Percentiles rank a stretch among this genome's conserved stretches.
These are phyloP conservation scores for Iguana delicatissima DNA, from an alignment of 2,797 vertebrate genomes.

Conservation along the genomic window DNA sequence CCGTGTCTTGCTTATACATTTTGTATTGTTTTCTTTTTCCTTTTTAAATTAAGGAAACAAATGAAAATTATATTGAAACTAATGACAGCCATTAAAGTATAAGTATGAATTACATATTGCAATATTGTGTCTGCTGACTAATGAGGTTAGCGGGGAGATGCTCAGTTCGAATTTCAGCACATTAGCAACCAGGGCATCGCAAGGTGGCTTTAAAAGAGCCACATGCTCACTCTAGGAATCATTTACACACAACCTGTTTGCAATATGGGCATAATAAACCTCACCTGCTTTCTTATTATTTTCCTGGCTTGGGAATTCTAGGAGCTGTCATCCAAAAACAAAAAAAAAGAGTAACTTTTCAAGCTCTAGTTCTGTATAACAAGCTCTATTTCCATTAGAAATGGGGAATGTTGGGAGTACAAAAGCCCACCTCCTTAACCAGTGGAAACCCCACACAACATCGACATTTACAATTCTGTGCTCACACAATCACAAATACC, in stretches of 20 bases:
- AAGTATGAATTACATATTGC: not conserved
- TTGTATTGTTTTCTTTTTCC: too few species aligned
- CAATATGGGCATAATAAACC: not conserved
- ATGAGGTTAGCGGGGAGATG: not conserved
- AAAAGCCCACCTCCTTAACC: not conserved
- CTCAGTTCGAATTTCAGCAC: not conserved
- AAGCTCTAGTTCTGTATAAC: not conserved
- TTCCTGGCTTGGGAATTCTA: not conserved
- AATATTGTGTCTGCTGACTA: not conserved
- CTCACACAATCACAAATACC: not conserved
- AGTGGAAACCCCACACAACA: too few species aligned
- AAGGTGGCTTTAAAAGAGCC: not conserved
- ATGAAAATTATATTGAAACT: conserved; percentile 3
- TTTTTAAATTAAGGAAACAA: not conserved
- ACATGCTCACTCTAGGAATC: not conserved
- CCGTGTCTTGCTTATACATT: not conserved
- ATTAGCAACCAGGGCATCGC: not conserved
- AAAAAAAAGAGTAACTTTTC: too few species aligned
- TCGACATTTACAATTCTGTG: too few species aligned
- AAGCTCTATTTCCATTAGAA: not conserved
- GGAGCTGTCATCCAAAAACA: not conserved
- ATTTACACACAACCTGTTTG: not conserved
- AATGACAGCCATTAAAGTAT: not conserved
- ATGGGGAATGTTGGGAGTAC: not conserved
- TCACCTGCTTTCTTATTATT: not conserved